These are phyloP conservation scores for Caenorhabditis tropicalis DNA, from an alignment of 1,140 invertebrate genomes.

Conservation along the genomic window DNA sequence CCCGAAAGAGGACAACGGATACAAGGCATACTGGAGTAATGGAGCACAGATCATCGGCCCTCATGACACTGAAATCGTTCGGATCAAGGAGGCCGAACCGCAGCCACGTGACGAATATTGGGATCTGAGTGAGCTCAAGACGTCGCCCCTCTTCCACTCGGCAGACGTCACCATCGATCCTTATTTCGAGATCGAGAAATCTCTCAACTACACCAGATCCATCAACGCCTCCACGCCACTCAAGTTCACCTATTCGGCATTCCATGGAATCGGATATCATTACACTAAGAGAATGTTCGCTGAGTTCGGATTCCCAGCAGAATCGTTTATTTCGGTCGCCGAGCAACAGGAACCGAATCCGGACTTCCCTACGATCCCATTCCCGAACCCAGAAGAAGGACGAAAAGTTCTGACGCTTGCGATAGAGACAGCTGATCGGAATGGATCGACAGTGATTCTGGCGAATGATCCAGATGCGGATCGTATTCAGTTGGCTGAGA, in stretches of 20 bases:
- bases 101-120: conserved; percentile 79
- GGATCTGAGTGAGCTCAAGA: conserved; percentile 74
- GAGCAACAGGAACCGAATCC: conserved; percentile 82
- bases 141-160: conserved; percentile 74
- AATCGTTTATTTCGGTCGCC: conserved; percentile 79
- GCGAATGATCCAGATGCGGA: conserved; percentile 99
- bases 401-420: conserved; percentile 86
- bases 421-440: conserved; percentile 82
- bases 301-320: conserved; percentile 78
- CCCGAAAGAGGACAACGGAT: conserved; percentile 98
- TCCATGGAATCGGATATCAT: conserved; percentile 93
- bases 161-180: conserved; percentile 75
- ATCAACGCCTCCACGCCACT: conserved; percentile 77
- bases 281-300: conserved; percentile 83
- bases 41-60: conserved; percentile 93
- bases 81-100: conserved; percentile 81
- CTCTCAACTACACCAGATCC: conserved; percentile 67
- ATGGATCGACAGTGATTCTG: conserved; percentile 81
- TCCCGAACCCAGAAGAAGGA: conserved; percentile 98
- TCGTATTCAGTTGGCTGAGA: conserved; percentile 88
- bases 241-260: conserved; percentile 88
- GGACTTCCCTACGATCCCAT: conserved; percentile 93
- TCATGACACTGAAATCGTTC: conserved; percentile 86
- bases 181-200: conserved; percentile 76
- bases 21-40: conserved; percentile 92